Percentiles rank a stretch among this genome's conserved stretches.
Evolutionary conservation across 1,140 invertebrate genomes (phyloP).

Genomic region (Yoshiicerus persimilis): DNA sequence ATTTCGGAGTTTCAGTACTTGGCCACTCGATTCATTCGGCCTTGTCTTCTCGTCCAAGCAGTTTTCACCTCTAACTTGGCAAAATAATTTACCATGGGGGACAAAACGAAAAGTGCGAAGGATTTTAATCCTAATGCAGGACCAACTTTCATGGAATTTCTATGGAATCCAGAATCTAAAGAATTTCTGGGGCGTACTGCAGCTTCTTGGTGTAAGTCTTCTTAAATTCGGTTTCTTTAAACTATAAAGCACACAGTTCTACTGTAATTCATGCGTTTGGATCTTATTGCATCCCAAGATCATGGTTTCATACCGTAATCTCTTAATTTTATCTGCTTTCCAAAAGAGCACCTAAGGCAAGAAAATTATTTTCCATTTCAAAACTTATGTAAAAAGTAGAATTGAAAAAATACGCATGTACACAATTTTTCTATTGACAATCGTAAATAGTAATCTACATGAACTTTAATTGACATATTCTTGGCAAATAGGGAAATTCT

Average conservation of each 20-base stretch:
- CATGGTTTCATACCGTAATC: no score
- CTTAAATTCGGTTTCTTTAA: slow-evolving; percentile 52
- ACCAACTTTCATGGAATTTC: not conserved
- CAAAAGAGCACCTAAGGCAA: no score
- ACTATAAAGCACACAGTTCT: not conserved
- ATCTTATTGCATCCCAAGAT: no score
- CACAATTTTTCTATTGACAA: no score
- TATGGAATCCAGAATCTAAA: slow-evolving; percentile 66
- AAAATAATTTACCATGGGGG: not conserved
- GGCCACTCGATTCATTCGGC: not conserved
- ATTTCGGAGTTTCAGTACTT: not conserved
- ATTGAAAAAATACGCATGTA: no score
- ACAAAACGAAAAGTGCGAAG: not conserved
- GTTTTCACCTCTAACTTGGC: not conserved
- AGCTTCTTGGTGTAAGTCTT: slow-evolving; percentile 70
- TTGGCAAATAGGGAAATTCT: no score
- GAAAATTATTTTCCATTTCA: no score
- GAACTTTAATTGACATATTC: no score
- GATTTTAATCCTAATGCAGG: not conserved
- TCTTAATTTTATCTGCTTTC: no score
- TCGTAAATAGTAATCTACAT: no score
- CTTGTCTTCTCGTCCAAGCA: not conserved
- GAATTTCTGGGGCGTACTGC: slow-evolving; percentile 69
- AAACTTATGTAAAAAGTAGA: no score
- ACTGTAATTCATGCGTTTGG: no score